Evolutionary conservation across 2,113 vertebrate genomes (phyloP).

Genomic region (Lontra canadensis): DNA sequence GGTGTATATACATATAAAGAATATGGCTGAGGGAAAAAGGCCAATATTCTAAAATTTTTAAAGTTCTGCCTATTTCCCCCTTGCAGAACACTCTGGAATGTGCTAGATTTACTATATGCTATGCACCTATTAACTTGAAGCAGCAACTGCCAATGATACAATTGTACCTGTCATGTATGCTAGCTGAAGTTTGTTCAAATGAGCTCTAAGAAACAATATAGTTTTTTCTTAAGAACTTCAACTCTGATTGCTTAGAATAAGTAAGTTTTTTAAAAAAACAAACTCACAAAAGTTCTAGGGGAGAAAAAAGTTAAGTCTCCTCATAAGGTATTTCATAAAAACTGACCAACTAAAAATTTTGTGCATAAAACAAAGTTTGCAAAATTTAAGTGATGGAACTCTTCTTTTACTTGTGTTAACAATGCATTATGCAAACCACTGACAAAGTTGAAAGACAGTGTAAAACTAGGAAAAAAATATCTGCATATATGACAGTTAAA

Average conservation of each 20-base stretch:
- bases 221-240: neutral
- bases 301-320: neutral
- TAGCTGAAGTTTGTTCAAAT: slow-evolving; percentile 21
- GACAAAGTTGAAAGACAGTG: slow-evolving; percentile 33
- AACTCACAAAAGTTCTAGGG: neutral
- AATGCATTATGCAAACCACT: neutral
- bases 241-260: slow-evolving; percentile 2
- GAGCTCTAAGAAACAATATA: slow-evolving; percentile 22
- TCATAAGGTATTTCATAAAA: slow-evolving; percentile 12
- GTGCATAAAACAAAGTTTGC: neutral
- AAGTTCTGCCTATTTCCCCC: neutral
- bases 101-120: slow-evolving; percentile 1
- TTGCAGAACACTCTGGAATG: neutral
- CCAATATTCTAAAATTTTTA: neutral
- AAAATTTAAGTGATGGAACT: neutral
- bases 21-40: neutral
- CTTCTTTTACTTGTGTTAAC: neutral
- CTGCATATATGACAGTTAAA: slow-evolving; percentile 15
- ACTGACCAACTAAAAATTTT: neutral
- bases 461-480: slow-evolving; percentile 26
- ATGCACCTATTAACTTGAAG: slow-evolving; percentile 2
- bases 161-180: neutral
- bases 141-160: neutral
- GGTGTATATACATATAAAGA: neutral
- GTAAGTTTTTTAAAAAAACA: neutral